Conservation (phyloP, 2,888 invertebrate species). For the Calameuta filiformis region DNA sequence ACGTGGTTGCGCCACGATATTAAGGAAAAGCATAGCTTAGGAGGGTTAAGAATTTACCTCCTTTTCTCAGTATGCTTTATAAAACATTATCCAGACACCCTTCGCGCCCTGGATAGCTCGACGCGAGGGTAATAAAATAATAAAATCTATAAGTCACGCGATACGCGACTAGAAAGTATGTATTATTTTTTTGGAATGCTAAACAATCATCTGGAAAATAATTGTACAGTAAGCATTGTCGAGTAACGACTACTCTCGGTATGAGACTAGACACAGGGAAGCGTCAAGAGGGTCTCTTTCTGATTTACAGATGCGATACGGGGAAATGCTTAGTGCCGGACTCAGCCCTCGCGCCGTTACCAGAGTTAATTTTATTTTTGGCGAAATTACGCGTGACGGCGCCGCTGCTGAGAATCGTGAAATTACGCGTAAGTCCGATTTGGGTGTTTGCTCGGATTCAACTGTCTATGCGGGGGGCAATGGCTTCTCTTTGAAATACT, state of each 20-base stretch:
- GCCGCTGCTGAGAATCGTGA: slow-evolving; percentile 7
- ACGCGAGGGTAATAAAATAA: background rate
- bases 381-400: slow-evolving; percentile 18
- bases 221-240: background rate
- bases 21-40: background rate
- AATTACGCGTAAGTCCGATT: background rate
- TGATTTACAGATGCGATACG: slow-evolving; percentile 35
- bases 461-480: background rate
- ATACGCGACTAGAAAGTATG: background rate
- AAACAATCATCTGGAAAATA: background rate
- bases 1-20: background rate
- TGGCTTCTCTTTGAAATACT: background rate
- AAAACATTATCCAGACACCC: background rate
- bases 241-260: background rate
- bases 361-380: background rate
- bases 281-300: background rate
- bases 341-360: slow-evolving; percentile 18
- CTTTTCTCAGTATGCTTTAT: background rate
- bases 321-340: slow-evolving; percentile 29
- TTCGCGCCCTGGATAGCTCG: background rate
- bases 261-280: background rate
- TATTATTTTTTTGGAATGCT: background rate
- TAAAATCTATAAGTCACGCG: background rate
- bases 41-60: background rate
- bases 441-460: background rate